Evolutionary conservation across 2,113 vertebrate species (phyloP), one percentile per base, ranked within the genome.

Genomic region (Zonotrichia leucophrys): DNA sequence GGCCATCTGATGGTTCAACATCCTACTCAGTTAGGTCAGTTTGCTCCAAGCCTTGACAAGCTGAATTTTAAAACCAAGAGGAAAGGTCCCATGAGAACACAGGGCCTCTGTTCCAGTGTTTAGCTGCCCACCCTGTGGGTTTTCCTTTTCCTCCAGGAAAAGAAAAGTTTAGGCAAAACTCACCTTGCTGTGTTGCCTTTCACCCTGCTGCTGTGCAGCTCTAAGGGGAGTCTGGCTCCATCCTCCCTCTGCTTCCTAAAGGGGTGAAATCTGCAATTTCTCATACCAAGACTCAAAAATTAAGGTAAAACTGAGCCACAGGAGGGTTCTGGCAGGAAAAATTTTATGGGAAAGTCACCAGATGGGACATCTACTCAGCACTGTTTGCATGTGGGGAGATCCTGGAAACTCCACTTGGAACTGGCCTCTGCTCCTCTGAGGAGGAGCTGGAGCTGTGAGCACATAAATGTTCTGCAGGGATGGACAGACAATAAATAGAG

Each of bases 391-490:
- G 22, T 23, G 12, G 68, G 41, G 62, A 67, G 33, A 83, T 39
- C 33, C 27, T 63, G 23, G 37, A 42, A 79, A 44, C 25, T 72
- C 7, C 23, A 73, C 3, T 6, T 75, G 70, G 55, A 74, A 11
- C 25, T 56, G 27, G 23, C 69, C 21, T 68, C 28, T 62, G 16
- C 72, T 25, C 25, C 69, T 37, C 28, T 2, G 3, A 64, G 58
- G 13, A 73, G 41, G 18, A 81, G 1, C 22, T 37, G 18, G 3
- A 55, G 16, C 27, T 56, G 35, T 20, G 42, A 25, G n/a, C 39
- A 53, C 0, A 0, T 15, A 76, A 75, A 28, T 2, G 9, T 53
- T 90, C 49, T 66, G 13, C 20, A 67, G n/a, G 8, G 42, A 17
- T 3, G 3, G 49, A 39, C 23, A 64, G n/a, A 53, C 19, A 85